Evolutionary conservation across 2,888 invertebrate genomes (phyloP).

Genomic region (Lasius platythorax): DNA sequence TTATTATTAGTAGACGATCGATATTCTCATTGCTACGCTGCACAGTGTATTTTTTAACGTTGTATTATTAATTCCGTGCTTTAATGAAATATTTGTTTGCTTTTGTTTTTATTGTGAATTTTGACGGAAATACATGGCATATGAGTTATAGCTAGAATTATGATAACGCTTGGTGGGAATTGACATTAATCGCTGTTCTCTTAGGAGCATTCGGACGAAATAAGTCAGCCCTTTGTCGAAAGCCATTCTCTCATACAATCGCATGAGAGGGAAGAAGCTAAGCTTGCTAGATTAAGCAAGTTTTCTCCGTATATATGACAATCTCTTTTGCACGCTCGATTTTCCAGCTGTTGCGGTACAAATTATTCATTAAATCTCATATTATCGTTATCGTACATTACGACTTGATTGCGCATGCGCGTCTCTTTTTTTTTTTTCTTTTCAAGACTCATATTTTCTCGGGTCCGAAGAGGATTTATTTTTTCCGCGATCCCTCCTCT

Average conservation of each 20-base stretch:
- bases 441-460: conserved; percentile 20
- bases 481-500: conserved; percentile 4
- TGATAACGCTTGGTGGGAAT: background rate
- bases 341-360: conserved; percentile 21
- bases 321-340: conserved; percentile 7
- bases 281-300: conserved; percentile 71
- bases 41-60: background rate
- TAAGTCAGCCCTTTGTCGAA: conserved; percentile 69
- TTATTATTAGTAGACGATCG: background rate
- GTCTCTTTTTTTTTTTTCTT: background rate
- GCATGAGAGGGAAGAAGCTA: conserved; percentile 16
- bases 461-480: conserved; percentile 35
- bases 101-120: background rate
- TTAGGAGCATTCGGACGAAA: conserved; percentile 60
- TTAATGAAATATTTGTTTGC: conserved; percentile 26
- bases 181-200: conserved; percentile 42
- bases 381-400: conserved; percentile 3
- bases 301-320: conserved; percentile 37
- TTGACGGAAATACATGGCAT: background rate
- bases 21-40: conserved; percentile 2
- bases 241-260: conserved; percentile 51
- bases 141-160: conserved; percentile 14
- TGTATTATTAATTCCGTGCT: background rate
- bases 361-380: conserved; percentile 24
- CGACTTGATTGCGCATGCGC: background rate